phyloP scores from a whole-genome alignment of 2,113 vertebrate genomes.

The Ammodytes dubius region DNA sequence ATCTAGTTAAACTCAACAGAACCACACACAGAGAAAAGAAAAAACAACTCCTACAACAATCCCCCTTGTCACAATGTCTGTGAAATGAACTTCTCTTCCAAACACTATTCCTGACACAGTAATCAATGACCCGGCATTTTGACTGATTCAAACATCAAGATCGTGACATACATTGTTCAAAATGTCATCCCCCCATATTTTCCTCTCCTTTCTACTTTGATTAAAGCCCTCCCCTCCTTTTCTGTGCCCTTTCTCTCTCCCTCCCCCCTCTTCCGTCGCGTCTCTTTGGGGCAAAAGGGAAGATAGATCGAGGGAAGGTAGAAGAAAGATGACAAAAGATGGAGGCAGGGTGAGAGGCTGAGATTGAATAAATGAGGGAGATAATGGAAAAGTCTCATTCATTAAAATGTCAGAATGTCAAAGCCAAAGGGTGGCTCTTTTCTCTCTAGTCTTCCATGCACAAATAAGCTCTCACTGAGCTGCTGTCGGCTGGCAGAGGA shows the following conservation, averaged over 20 bases:
- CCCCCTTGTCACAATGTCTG: constrained; percentile 33
- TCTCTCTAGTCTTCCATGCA: constrained; percentile 25
- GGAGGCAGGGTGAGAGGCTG: not conserved
- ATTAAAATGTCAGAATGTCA: constrained; percentile 66
- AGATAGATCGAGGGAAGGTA: constrained; percentile 58
- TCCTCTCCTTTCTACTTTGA: constrained; percentile 77
- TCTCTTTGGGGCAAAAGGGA: constrained; percentile 39
- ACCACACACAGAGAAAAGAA: constrained; percentile 11
- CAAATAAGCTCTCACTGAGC: constrained; percentile 30
- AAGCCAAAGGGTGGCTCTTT: constrained; percentile 31
- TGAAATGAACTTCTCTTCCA: constrained; percentile 55
- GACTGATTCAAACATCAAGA: constrained; percentile 49
- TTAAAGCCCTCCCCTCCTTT: constrained; percentile 17
- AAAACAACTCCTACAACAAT: constrained; percentile 1
- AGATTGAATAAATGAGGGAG: constrained; percentile 41
- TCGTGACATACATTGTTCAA: constrained; percentile 74
- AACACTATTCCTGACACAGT: constrained; percentile 49
- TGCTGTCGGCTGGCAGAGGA: constrained; percentile 4
- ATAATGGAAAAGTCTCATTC: constrained; percentile 65
- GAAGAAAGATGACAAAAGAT: constrained; percentile 55
- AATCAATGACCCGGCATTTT: constrained; percentile 61
- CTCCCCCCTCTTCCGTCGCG: constrained; percentile 28
- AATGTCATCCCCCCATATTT: constrained; percentile 53
- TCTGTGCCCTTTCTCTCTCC: not conserved
- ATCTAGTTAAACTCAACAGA: constrained; percentile 3